A percentile compares a stretch with the other conserved stretches of the same genome.
Conservation (phyloP, 2,888 invertebrate species). For the Trachelus stipa region DNA sequence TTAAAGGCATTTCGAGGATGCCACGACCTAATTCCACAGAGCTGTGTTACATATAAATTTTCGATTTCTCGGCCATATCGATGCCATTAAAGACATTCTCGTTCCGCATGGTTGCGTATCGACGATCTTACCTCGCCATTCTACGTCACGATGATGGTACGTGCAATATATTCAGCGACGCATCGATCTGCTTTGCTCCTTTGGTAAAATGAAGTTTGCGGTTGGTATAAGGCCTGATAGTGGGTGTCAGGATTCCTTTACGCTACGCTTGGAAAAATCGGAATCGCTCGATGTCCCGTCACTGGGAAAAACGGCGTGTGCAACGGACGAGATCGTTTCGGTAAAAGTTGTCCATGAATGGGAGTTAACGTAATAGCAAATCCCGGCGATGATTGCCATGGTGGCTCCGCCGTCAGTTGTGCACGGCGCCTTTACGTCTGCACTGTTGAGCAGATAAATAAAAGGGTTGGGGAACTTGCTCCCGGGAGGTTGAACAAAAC, state of each 20-base stretch:
- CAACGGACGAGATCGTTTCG: background rate
- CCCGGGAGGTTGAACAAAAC: background rate
- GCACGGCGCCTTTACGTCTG: slow-evolving; percentile 11
- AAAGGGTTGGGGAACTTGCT: background rate
- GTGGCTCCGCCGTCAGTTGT: slow-evolving; percentile 9
- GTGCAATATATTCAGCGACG: background rate
- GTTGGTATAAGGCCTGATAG: background rate
- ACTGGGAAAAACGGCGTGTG: background rate
- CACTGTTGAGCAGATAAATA: slow-evolving; percentile 6
- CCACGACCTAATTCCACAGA: background rate
- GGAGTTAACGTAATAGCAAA: slow-evolving; percentile 2
- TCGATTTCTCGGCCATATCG: background rate
- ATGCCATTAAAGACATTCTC: background rate
- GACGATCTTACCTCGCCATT: background rate
- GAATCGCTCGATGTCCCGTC: background rate
- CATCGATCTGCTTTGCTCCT: background rate
- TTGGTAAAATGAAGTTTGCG: background rate
- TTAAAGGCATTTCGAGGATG: background rate
- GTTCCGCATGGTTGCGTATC: background rate
- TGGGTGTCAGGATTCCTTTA: background rate
- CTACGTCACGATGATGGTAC: background rate
- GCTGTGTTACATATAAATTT: background rate
- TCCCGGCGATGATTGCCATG: slow-evolving; percentile 8
- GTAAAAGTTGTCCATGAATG: background rate
- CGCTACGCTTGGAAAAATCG: background rate